phyloP scores from a whole-genome alignment of 1,140 invertebrate genomes.

The Tetragnatha versicolor region DNA sequence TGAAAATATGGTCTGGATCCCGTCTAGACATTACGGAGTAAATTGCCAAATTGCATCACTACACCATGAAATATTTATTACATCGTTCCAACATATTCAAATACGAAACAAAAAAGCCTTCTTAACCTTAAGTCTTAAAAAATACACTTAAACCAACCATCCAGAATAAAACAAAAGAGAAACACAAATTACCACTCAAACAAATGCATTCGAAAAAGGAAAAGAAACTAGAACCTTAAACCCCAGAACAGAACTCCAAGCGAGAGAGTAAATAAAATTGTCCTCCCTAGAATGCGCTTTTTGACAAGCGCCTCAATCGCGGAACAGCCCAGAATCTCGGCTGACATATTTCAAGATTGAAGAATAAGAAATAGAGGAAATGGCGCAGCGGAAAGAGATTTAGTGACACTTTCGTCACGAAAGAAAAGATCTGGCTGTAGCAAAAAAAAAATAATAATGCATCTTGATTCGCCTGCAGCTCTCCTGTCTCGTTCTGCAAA shows the following conservation, averaged over 20 bases:
- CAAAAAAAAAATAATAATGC: slow-evolving; percentile 7
- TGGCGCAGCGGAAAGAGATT: background rate
- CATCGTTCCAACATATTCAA: too few species aligned
- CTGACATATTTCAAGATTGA: slow-evolving; percentile 1
- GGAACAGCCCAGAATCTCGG: background rate
- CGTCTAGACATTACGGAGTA: too few species aligned
- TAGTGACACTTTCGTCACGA: slow-evolving; percentile 19
- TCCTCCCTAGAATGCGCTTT: background rate
- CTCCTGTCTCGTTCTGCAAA: background rate
- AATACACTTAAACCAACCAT: too few species aligned
- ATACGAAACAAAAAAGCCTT: too few species aligned
- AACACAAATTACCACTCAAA: background rate
- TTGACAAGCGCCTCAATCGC: background rate
- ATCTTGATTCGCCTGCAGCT: slow-evolving; percentile 4
- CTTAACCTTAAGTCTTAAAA: too few species aligned
- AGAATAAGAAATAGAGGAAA: background rate
- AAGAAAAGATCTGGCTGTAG: background rate
- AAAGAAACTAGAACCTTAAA: background rate
- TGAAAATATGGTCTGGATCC: too few species aligned
- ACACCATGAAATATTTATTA: too few species aligned
- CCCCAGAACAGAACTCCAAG: too few species aligned
- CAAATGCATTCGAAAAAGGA: background rate
- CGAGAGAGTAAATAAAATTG: background rate
- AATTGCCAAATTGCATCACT: too few species aligned
- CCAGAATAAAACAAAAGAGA: background rate